Percentiles rank a stretch among this genome's conserved stretches.
Evolutionary conservation across 2,888 invertebrate species (phyloP).

Genomic region (Phyllotreta cruciferae): DNA sequence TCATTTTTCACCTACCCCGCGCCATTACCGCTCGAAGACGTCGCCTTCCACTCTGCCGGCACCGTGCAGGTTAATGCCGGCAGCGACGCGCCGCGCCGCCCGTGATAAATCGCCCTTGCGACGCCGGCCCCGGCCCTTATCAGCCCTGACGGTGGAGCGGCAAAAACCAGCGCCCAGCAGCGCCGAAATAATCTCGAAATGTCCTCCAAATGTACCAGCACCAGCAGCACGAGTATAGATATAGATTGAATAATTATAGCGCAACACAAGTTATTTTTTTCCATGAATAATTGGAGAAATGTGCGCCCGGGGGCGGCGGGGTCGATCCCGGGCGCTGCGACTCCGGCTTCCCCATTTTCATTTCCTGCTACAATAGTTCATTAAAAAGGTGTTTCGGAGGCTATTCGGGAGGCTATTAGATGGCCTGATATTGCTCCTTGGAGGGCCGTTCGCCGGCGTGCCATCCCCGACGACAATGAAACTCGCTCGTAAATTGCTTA

Average conservation of each 20-base stretch:
- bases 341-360: slow-evolving; percentile 60
- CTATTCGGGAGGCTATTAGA: slow-evolving; percentile 75
- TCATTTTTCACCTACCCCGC: slow-evolving; percentile 59
- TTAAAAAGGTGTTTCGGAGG: slow-evolving; percentile 77
- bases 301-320: background rate
- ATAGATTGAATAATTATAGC: too few relatives aligned
- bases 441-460: slow-evolving; percentile 61
- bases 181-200: background rate
- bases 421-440: slow-evolving; percentile 64
- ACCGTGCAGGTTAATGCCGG: slow-evolving; percentile 57
- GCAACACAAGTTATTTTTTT: too few relatives aligned
- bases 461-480: slow-evolving; percentile 62
- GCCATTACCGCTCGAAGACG: slow-evolving; percentile 60
- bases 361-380: slow-evolving; percentile 68
- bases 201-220: background rate
- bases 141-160: slow-evolving; percentile 56
- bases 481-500: slow-evolving; percentile 60
- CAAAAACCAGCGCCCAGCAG: slow-evolving; percentile 27
- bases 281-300: too few relatives aligned
- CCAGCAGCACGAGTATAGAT: too few relatives aligned
- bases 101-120: slow-evolving; percentile 59
- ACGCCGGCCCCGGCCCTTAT: slow-evolving; percentile 53
- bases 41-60: slow-evolving; percentile 48
- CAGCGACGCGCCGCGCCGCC: slow-evolving; percentile 39
- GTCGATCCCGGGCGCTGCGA: slow-evolving; percentile 34